Base-by-base conservation (phyloP, 2,797 vertebrate genomes). In the Apodemus agrarius region DNA sequence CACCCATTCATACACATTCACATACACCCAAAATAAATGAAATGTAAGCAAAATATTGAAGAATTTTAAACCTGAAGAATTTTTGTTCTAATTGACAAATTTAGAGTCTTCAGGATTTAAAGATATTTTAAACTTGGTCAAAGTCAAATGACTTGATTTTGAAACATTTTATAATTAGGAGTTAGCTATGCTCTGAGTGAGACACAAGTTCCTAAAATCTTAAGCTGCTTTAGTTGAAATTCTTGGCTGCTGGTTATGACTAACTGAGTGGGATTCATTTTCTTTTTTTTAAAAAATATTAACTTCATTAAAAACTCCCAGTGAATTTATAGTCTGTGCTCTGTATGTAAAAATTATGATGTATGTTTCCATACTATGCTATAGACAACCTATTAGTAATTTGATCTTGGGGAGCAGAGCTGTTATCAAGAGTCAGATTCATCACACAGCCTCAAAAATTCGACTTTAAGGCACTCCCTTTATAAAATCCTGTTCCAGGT, bases 391-490 rank as follows among this genome's bases (percentile, higher is more conserved):
- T 89, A 80, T 91, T 93, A 90, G 75, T 94, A 90, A 94, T 96
- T 83, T 87, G 49, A 90, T 93, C 57, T 82, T 57, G 29, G 83
- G 24, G 31, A 90, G 40, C 6, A 78, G 88, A 91, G 19, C 76
- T 93, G 76, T 92, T 92, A 87, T 54, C 67, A 74, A 79, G 69
- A 63, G 79, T 96, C 93, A 80, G 93, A 95, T 92, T 95, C 54
- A 91, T 31, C 14, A 49, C 67, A 61, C 79, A 79, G 78, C 95
- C 63, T 63, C 37, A 84, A 57, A 85, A 84, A 72, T 82, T 89
- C 43, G 91, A 1, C 89, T 93, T 95, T 80, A 95, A 91, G 40
- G 26, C 92, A 65, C 52, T 40, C 49, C 65, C 34, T 96, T 96
- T 87, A 96, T 92, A 90, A 96, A 96, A 96, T 29, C 52, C 92